Percentiles rank a stretch among this genome's conserved stretches.
Conservation (phyloP, 2,113 vertebrate genomes). For the Salminus brasiliensis region DNA sequence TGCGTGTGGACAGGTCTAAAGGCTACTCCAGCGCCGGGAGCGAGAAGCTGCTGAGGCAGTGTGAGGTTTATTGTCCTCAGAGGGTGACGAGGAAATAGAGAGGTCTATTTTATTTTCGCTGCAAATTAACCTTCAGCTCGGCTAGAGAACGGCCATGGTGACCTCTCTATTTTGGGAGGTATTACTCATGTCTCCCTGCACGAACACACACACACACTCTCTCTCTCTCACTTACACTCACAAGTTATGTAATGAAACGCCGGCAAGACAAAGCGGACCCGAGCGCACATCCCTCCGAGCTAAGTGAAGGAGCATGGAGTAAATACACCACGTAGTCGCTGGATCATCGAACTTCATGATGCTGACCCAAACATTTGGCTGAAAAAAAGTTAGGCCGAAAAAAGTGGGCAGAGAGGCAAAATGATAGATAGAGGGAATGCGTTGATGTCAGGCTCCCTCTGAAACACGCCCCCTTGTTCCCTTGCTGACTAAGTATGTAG, state of each 20-base stretch:
- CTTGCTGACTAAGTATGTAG: too few species aligned
- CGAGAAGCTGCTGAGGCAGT: background rate
- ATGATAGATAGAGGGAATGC: too few species aligned
- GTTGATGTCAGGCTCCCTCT: too few species aligned
- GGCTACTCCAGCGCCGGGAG: background rate
- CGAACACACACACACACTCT: background rate
- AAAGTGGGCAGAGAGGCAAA: too few species aligned
- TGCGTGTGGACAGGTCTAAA: background rate
- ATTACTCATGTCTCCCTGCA: constrained; percentile 51
- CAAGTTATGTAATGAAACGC: constrained; percentile 4
- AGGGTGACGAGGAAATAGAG: constrained; percentile 49
- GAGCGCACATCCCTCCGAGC: background rate
- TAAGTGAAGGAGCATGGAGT: background rate
- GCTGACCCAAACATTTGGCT: too few species aligned
- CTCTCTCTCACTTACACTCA: too few species aligned
- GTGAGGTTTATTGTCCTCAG: constrained; percentile 18
- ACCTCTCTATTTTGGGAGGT: constrained; percentile 64
- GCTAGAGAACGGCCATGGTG: constrained; percentile 36
- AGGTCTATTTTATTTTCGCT: constrained; percentile 60
- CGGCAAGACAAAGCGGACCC: background rate
- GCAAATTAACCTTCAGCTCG: constrained; percentile 63
- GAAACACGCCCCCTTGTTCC: too few species aligned
- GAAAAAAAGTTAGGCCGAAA: too few species aligned
- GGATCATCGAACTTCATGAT: too few species aligned
- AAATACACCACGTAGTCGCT: too few species aligned